A percentile compares a stretch with the other conserved stretches of the same genome.
Conservation (phyloP, 2,113 vertebrate genomes). For the Quiscalus mexicanus region DNA sequence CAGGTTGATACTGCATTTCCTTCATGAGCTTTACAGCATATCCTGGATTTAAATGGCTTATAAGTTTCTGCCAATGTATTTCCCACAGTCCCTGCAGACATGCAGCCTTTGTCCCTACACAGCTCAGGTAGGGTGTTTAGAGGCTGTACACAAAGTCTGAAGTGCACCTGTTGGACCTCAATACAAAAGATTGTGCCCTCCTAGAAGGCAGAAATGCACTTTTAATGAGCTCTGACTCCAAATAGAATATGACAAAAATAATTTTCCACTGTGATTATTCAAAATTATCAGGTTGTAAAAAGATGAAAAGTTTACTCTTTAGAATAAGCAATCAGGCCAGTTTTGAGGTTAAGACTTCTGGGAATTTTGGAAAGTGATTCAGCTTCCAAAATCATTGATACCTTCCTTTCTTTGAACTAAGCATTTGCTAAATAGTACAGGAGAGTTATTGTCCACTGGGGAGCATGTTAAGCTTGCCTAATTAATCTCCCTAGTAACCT, state of each 20-base stretch:
- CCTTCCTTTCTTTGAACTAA: background rate
- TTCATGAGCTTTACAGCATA: background rate
- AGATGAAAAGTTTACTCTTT: background rate
- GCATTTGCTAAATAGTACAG: background rate
- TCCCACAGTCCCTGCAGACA: background rate
- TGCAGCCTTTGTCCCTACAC: background rate
- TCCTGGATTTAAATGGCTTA: background rate
- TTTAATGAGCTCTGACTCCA: background rate
- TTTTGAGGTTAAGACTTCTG: conserved; percentile 11
- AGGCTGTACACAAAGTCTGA: background rate
- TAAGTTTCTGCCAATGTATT: background rate
- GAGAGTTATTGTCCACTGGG: background rate
- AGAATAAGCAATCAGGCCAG: background rate
- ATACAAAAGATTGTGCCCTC: background rate
- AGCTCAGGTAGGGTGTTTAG: background rate
- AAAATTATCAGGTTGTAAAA: background rate
- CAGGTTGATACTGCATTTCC: background rate
- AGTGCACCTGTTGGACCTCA: background rate
- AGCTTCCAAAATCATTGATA: conserved; percentile 1
- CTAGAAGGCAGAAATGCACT: background rate
- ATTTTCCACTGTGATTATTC: background rate
- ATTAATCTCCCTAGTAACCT: conserved; percentile 51
- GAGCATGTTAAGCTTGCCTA: background rate
- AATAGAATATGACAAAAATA: background rate
- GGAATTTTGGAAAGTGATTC: conserved; percentile 32